A percentile compares a stretch with the other conserved stretches of the same genome.
Evolutionary conservation across 2,797 vertebrate genomes (phyloP).

Genomic region (Margarornis squamiger): DNA sequence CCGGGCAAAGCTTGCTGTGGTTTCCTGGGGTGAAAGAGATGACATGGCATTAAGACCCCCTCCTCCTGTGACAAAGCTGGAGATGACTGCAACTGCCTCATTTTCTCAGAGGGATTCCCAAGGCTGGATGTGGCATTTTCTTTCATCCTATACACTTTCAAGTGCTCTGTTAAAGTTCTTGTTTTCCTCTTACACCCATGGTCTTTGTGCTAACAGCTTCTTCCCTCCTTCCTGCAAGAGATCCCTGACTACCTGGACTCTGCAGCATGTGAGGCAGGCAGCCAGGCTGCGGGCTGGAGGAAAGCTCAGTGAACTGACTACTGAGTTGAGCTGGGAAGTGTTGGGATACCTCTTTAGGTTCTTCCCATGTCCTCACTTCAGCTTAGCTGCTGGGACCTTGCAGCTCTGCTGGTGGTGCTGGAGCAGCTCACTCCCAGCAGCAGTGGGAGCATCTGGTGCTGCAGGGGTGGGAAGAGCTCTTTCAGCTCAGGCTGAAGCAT

Average conservation of each 20-base stretch:
- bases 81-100: not conserved
- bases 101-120: not conserved
- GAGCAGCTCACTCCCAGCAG: not conserved
- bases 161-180: not conserved
- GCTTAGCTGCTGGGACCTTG: not conserved
- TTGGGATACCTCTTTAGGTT: not conserved
- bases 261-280: not conserved
- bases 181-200: not conserved
- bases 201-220: not conserved
- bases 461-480: not conserved
- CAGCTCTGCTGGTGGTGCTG: not conserved
- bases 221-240: not conserved
- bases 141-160: not conserved
- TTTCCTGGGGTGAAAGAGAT: not conserved
- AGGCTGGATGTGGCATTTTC: not conserved
- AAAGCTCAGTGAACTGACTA: not conserved
- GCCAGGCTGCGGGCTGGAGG: not conserved
- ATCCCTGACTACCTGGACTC: not conserved
- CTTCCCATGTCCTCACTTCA: not conserved
- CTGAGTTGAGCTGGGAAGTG: not conserved
- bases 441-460: not conserved
- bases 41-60: not conserved
- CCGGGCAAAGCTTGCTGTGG: not conserved
- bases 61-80: not conserved
- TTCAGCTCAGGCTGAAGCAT: not conserved